Percentiles rank a stretch among this genome's conserved stretches.
Evolutionary conservation across 2,888 invertebrate genomes (phyloP).

Genomic region (Thyatira batis): DNA sequence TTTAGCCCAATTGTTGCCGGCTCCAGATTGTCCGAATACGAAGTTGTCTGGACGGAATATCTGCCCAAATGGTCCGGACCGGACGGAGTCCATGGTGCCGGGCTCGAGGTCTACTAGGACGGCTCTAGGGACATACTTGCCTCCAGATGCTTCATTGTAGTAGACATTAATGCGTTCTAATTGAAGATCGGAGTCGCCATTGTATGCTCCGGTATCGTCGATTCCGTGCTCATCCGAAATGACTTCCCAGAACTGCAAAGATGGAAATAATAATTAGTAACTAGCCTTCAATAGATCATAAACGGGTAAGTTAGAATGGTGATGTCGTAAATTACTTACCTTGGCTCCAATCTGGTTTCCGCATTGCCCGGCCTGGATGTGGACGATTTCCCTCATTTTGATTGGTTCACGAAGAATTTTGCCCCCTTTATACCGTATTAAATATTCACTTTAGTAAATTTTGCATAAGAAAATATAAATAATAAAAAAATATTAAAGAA

Average conservation of each 20-base stretch:
- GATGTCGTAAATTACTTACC: constrained; percentile 79
- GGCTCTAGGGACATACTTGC: constrained; percentile 70
- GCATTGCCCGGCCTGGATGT: constrained; percentile 85
- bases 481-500: constrained; percentile 20
- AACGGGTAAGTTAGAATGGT: neutral
- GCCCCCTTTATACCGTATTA: constrained; percentile 41
- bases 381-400: constrained; percentile 90
- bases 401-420: constrained; percentile 57
- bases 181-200: constrained; percentile 87
- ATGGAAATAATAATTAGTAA: constrained; percentile 6
- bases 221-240: constrained; percentile 71
- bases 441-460: constrained; percentile 44
- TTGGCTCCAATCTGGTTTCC: constrained; percentile 89
- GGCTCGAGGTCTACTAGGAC: constrained; percentile 72
- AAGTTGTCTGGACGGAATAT: constrained; percentile 89
- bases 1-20: constrained; percentile 83
- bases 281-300: too few species aligned
- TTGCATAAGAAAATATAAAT: constrained; percentile 45
- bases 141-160: constrained; percentile 86
- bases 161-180: constrained; percentile 89
- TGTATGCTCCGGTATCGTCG: constrained; percentile 73
- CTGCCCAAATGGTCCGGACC: constrained; percentile 86
- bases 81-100: constrained; percentile 85
- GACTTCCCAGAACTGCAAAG: constrained; percentile 71
- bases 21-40: constrained; percentile 84